phyloP scores from a whole-genome alignment of 2,888 invertebrate genomes.

The Aphodius sticticus region DNA sequence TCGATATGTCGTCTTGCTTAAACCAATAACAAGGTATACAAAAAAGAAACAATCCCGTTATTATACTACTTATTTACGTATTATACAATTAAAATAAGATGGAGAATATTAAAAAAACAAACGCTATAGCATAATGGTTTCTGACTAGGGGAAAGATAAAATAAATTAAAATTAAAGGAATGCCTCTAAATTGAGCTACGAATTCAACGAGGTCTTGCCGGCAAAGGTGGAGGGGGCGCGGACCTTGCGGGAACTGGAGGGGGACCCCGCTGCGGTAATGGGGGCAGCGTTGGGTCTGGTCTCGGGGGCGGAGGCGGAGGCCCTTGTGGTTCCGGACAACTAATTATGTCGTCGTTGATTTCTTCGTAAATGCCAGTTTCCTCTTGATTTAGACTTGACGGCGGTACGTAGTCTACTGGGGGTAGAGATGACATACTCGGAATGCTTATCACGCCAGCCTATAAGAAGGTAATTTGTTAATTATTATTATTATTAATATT shows the following conservation, averaged over 20 bases:
- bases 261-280: constrained; percentile 64
- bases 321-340: constrained; percentile 66
- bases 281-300: constrained; percentile 65
- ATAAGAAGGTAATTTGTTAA: constrained; percentile 18
- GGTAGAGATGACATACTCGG: constrained; percentile 19
- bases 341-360: constrained; percentile 61
- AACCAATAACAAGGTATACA: neutral
- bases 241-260: constrained; percentile 65
- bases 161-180: constrained; percentile 22
- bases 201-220: constrained; percentile 66
- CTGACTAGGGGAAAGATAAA: constrained; percentile 19
- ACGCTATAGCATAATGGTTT: neutral
- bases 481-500: constrained; percentile 18
- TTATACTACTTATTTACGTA: no score
- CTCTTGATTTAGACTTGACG: constrained; percentile 48
- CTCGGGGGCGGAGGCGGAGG: constrained; percentile 68
- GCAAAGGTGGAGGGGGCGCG: constrained; percentile 71
- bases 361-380: constrained; percentile 66
- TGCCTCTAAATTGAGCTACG: constrained; percentile 17
- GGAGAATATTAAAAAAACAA: neutral
- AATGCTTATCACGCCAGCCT: constrained; percentile 66
- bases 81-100: no score
- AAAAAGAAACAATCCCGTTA: no score
- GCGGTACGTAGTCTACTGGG: constrained; percentile 36
- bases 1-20: neutral